These are phyloP conservation scores for Elephas maximus DNA, from an alignment of 2,113 vertebrate genomes.

Conservation along the genomic window DNA sequence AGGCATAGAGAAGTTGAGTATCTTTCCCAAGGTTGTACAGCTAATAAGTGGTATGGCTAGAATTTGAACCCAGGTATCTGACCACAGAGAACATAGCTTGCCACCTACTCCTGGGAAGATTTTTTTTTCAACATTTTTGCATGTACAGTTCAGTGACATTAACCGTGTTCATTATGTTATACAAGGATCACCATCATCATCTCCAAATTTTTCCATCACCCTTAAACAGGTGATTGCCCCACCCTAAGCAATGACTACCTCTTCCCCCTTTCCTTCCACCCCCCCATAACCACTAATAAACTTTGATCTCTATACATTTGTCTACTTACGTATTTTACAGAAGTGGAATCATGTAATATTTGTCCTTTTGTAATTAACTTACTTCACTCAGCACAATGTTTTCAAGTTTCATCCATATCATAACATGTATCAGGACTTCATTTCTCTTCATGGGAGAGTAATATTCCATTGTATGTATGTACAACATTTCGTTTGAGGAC, in stretches of 20 bases:
- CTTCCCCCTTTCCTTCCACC: neutral
- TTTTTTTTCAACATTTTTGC: neutral
- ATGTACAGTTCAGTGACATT: neutral
- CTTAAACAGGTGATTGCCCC: neutral
- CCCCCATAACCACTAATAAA: neutral
- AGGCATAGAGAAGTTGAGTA: neutral
- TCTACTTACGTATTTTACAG: neutral
- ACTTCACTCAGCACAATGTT: neutral
- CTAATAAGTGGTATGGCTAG: neutral
- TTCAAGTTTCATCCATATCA: neutral
- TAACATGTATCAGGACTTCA: neutral
- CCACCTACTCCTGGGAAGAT: neutral
- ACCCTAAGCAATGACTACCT: neutral
- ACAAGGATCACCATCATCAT: neutral
- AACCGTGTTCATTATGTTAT: neutral
- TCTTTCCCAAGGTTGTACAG: neutral
- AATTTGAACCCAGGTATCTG: neutral
- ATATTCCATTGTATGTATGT: neutral
- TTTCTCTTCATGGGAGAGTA: neutral
- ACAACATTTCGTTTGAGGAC: neutral
- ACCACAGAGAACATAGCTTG: neutral
- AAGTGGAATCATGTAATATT: neutral
- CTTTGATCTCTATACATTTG: neutral
- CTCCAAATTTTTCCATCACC: neutral
- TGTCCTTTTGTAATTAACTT: neutral